Evolutionary conservation across 2,888 invertebrate species (phyloP).

Genomic region (Nephrocerus scutellatus): DNA sequence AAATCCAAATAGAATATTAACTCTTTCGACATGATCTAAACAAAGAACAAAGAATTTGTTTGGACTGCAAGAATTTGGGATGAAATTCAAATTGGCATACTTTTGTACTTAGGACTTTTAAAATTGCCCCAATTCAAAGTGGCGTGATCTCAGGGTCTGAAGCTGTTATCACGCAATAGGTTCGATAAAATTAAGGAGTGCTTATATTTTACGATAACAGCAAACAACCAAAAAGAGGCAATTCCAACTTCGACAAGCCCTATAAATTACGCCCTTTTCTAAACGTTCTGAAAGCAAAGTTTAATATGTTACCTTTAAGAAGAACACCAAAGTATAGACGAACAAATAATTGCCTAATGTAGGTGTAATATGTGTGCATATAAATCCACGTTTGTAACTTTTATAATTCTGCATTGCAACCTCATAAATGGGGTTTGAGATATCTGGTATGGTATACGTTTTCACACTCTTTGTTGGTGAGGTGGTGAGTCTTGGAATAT

Average conservation of each 20-base stretch:
- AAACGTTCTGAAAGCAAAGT: constrained; percentile 14
- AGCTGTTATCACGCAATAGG: constrained; percentile 10
- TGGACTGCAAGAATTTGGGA: too few relatives aligned
- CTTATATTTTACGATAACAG: constrained; percentile 13
- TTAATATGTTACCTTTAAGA: constrained; percentile 15
- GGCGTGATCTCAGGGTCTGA: constrained; percentile 13
- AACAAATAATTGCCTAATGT: constrained; percentile 20
- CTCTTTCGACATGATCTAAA: too few relatives aligned
- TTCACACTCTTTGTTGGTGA: constrained; percentile 18
- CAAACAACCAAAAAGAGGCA: constrained; percentile 9
- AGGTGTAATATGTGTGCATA: too few relatives aligned
- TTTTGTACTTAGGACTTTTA: constrained; percentile 12
- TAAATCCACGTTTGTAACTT: too few relatives aligned
- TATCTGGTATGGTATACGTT: constrained; percentile 15
- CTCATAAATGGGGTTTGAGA: constrained; percentile 18
- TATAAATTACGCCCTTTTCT: constrained; percentile 18
- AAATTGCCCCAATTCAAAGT: constrained; percentile 17
- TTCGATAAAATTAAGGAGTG: constrained; percentile 19
- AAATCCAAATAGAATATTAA: too few relatives aligned
- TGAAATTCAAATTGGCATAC: constrained; percentile 8
- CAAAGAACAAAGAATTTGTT: too few relatives aligned
- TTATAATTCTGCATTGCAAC: too few relatives aligned
- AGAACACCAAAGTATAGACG: constrained; percentile 24
- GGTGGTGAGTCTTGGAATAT: constrained; percentile 18
- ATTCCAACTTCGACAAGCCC: constrained; percentile 16